Percentiles rank a stretch among this genome's conserved stretches.
Evolutionary conservation across 2,113 vertebrate genomes (phyloP).

Genomic region (Ophiodon elongatus): DNA sequence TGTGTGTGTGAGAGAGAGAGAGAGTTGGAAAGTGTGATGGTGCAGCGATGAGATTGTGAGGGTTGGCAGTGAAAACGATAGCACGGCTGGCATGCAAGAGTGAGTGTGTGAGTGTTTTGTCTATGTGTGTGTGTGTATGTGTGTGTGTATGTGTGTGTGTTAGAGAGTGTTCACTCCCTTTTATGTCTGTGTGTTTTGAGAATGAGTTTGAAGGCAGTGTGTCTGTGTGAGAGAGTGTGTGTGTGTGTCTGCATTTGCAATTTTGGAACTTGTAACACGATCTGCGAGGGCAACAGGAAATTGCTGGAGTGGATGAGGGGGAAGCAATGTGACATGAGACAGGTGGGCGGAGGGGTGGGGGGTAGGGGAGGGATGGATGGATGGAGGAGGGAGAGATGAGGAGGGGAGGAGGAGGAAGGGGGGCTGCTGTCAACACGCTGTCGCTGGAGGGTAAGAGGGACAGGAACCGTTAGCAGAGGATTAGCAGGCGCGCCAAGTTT

Average conservation of each 20-base stretch:
- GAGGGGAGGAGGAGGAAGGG: not conserved
- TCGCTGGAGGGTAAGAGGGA: conserved; percentile 87
- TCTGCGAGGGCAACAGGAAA: conserved; percentile 92
- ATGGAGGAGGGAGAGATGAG: conserved; percentile 24
- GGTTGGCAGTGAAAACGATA: conserved; percentile 51
- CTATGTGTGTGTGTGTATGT: conserved; percentile 22
- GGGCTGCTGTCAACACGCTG: conserved; percentile 83
- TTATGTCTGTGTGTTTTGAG: conserved; percentile 23
- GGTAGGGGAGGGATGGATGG: conserved; percentile 5
- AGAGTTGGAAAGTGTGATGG: conserved; percentile 34
- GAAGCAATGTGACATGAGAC: conserved; percentile 75
- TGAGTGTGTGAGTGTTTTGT: conserved; percentile 23
- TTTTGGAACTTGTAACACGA: conserved; percentile 75
- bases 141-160: conserved; percentile 15
- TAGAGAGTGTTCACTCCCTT: not conserved
- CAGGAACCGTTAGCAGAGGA: conserved; percentile 89
- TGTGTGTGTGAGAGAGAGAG: not conserved
- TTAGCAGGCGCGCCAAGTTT: conserved; percentile 85
- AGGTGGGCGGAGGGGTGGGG: conserved; percentile 75
- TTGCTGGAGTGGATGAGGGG: conserved; percentile 82
- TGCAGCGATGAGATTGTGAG: conserved; percentile 48
- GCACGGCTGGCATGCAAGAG: conserved; percentile 48
- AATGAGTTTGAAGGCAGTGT: not conserved
- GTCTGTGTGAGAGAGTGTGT: conserved; percentile 5
- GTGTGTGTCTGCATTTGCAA: conserved; percentile 37